Base-by-base conservation (phyloP, 2,797 vertebrate species). In the Cossypha niveicapilla region DNA sequence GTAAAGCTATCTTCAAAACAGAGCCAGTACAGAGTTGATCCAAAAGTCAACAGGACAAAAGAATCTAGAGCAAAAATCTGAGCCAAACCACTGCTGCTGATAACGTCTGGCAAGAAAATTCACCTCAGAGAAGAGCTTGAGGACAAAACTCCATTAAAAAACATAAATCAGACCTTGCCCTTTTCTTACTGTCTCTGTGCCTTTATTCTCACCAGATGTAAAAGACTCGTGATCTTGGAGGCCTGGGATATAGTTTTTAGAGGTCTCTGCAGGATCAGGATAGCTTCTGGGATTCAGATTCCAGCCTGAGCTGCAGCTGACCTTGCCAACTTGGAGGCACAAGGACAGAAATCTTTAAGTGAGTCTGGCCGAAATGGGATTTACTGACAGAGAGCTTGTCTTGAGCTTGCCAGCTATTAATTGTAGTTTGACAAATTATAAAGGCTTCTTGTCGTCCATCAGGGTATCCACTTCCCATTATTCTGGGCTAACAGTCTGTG, bases 31-130 rank as follows among this genome's bases (percentile, higher is more conserved):
- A 95, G 74, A 92, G 95, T 96, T 97, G 93, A 97, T 97, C 96
- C 96, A 97, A 95, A 96, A 97, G 96, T 96, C 97, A 97, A 94
- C 86, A 93, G 77, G 88, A 96, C 66, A 94, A 89, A 97, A 92
- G 91, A 94, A 92, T 91, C 93, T 90, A 92, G 87, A 96, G 81
- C 75, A 91, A 94, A 97, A 92, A 91, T 47, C 42, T 27, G 34
- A 96, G 94, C 95, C 93, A 96, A 82, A 84, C 91, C 84, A 83
- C 88, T 74, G 71, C 93, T 89, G 84, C 79, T 95, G 93, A 96
- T 91, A 88, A 89, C 86, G 67, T 90, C 84, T 97, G 96, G 94
- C 95, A 95, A 92, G 81, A 82, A 93, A 96, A 81, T 83, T 70
- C 42, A 70, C 25, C 56, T 88, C 30, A 0, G 90, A 90, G 73